Base-by-base conservation (phyloP, 30 jellyfish, hydroid and myxozoan species). In the Aurelia sp. region DNA sequence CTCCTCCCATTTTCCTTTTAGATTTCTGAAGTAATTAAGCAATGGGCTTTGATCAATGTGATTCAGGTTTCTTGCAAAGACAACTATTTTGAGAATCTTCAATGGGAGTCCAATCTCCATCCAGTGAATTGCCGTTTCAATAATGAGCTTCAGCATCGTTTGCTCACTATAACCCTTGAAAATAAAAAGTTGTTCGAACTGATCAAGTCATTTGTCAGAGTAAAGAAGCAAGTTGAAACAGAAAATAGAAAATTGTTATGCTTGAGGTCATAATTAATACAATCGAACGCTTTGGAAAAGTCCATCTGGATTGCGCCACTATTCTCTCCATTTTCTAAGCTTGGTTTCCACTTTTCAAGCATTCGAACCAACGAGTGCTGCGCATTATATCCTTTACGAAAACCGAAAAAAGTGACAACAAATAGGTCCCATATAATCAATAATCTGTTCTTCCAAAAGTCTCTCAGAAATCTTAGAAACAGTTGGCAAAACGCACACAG, bases 91-190 rank as follows among this genome's bases (percentile, higher is more conserved):
- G 18, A 92, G 88, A 10, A 87, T 68, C 67, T 88, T 92, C 72
- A 92, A 60, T 6, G 98, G 97, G 19, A 92, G 76, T 40, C 98
- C 98, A 74, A 82, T 69, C 55, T 75, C 90, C 98, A 92, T 92
- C 98, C 98, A 92, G 53, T 87, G 97, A 24, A 87, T 92, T 50
- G 98, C 91, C 50, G 98, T 91, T 18, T 92, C 96, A 51, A 92
- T 88, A 51, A 87, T 80, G 59, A 92, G 72, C 7, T 91, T 74
- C 31, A 92, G 84, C 98, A 92, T 92, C 61, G 63, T 66, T 22
- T 88, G 82, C 35, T 92, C 87, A 11, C 89, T 70, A 52, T 87
- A 92, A 13, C 81, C 88, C 98, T 92, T 38, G 48, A 38, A 38
- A 38, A 6, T 38, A 38, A 38, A 38, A 38, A 38, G 48, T 38